Base-by-base conservation (phyloP, 2,113 vertebrate genomes). In the Vidua chalybeata region DNA sequence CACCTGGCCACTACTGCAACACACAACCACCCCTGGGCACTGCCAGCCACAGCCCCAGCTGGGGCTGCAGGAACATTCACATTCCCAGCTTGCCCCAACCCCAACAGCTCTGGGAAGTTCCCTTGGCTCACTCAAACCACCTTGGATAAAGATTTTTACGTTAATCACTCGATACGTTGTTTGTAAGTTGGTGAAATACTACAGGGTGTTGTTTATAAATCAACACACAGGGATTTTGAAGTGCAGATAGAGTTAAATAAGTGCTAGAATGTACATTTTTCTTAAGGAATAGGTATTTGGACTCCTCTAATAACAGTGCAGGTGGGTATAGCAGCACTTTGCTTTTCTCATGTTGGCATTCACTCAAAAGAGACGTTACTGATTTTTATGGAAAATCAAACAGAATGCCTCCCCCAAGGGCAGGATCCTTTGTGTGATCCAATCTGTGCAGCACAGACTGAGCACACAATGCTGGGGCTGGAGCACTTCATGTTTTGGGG, bases 1-100 rank as follows among this genome's bases (percentile, higher is more conserved):
- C 98, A 90, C 98, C 98, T 98, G 98, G 98, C 98, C 97, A 95
- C 97, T 87, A 93, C 93, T 96, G 97, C 95, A 97, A 97, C 94
- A 97, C 96, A 96, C 37, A 88, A 76, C 72, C 62, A 71, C 61
- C 74, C 73, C 84, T 28, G 75, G 74, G 22, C 82, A 61, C 87
- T 51, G 43, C 35, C 35, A 58, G 55, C 51, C 56, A 37, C 56
- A 35, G 56, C 56, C 56, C 56, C 56, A 24, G 1, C 6, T 6
- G 3, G 63, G 66, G 30, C 54, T 35, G 72, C 84, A 59, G 72
- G 45, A 9, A 28, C n/a, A 9, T 1, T 2, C 49, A 6, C 39
- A 6, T 4, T 7, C 94, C 94, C 80, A 0, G 13, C 69, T 41
- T 5, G 43, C 49, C 80, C 74, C 82, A 43, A 20, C 71, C 91